Percentiles rank a stretch among this genome's conserved stretches.
Evolutionary conservation across 2,888 invertebrate species (phyloP).

Genomic region (Mermis nigrescens): DNA sequence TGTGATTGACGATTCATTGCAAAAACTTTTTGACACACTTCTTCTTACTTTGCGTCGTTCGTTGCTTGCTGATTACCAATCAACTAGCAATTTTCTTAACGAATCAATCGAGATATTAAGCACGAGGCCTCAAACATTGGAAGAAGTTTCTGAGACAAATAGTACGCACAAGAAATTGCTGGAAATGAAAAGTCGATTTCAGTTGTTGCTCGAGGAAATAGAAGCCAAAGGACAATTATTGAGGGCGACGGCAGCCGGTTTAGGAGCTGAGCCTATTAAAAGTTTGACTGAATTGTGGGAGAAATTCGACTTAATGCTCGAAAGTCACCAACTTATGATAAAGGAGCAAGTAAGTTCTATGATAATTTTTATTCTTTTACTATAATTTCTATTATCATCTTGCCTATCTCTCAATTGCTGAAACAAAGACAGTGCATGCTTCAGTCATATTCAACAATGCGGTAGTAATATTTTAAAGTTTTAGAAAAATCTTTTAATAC

Average conservation of each 20-base stretch:
- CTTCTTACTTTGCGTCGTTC: slow-evolving; percentile 52
- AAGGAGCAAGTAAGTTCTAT: slow-evolving; percentile 51
- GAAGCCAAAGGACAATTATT: slow-evolving; percentile 58
- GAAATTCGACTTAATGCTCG: slow-evolving; percentile 55
- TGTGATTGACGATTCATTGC: slow-evolving; percentile 72
- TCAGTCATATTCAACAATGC: no score
- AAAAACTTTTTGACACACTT: slow-evolving; percentile 71
- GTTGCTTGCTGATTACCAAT: slow-evolving; percentile 48
- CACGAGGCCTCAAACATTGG: slow-evolving; percentile 54
- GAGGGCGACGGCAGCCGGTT: slow-evolving; percentile 50
- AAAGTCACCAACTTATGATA: slow-evolving; percentile 63
- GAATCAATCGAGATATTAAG: slow-evolving; percentile 46
- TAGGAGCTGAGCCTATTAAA: slow-evolving; percentile 51
- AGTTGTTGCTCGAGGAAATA: slow-evolving; percentile 47
- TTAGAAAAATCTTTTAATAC: no score
- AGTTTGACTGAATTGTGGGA: slow-evolving; percentile 59
- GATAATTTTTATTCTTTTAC: not conserved
- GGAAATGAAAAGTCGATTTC: slow-evolving; percentile 49
- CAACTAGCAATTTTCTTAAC: slow-evolving; percentile 45
- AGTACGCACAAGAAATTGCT: slow-evolving; percentile 46
- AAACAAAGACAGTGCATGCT: no score
- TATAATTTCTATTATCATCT: no score
- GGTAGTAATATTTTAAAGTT: no score
- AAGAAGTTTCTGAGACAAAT: slow-evolving; percentile 61
- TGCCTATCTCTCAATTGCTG: no score